Percentiles rank a stretch among this genome's conserved stretches.
These are phyloP conservation scores for Rhodophaea formosa DNA, from an alignment of 2,888 invertebrate genomes.

Conservation along the genomic window DNA sequence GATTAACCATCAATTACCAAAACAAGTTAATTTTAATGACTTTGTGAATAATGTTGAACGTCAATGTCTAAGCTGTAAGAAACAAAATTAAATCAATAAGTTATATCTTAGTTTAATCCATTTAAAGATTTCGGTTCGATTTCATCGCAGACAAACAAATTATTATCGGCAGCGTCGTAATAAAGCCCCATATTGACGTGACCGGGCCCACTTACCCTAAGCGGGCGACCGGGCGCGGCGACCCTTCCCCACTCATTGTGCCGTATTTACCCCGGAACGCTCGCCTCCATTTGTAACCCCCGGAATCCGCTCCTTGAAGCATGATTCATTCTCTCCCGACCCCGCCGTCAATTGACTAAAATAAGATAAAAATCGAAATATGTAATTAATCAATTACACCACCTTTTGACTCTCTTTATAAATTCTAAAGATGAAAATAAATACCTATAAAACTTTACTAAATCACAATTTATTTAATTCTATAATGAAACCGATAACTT, in stretches of 20 bases:
- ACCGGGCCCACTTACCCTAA: conserved; percentile 77
- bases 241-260: conserved; percentile 78
- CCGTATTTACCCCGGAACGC: conserved; percentile 76
- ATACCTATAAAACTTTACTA: too few relatives aligned
- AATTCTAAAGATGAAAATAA: neutral
- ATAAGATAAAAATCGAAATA: conserved; percentile 54
- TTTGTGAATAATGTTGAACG: neutral
- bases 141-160: conserved; percentile 63
- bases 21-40: neutral
- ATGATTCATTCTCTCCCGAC: conserved; percentile 75
- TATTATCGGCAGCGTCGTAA: conserved; percentile 68
- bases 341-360: conserved; percentile 64
- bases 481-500: too few relatives aligned
- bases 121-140: conserved; percentile 29
- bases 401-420: neutral
- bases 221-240: conserved; percentile 58
- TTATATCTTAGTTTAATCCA: conserved; percentile 23
- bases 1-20: conserved; percentile 29
- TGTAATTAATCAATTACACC: conserved; percentile 37
- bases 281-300: conserved; percentile 77
- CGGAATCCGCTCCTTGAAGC: conserved; percentile 77
- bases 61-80: neutral
- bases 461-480: too few relatives aligned
- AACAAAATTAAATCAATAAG: neutral
- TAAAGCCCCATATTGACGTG: conserved; percentile 77